Conservation (phyloP, 2,888 invertebrate species). For the Macrosiphum euphorbiae region DNA sequence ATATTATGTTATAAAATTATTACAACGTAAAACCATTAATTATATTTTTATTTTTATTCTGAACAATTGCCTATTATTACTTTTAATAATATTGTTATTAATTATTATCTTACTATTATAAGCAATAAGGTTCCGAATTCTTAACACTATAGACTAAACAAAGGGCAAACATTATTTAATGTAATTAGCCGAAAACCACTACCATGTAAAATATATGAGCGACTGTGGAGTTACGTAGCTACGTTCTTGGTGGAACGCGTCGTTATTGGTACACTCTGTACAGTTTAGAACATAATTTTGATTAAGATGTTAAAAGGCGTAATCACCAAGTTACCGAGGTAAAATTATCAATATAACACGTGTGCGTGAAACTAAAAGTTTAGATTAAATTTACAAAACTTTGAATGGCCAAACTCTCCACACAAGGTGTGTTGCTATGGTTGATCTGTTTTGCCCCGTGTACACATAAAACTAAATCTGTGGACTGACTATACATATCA, state of each 20-base stretch:
- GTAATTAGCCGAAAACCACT: neutral
- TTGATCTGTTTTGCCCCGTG: conserved; percentile 36
- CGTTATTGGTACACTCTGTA: conserved; percentile 26
- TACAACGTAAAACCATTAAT: neutral
- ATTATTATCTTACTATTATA: neutral
- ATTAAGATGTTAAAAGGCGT: conserved; percentile 57
- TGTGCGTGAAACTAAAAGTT: conserved; percentile 53
- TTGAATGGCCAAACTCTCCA: conserved; percentile 54
- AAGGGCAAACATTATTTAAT: neutral
- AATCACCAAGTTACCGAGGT: conserved; percentile 54
- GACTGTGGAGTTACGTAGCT: neutral
- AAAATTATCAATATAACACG: conserved; percentile 63
- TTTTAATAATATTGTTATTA: neutral
- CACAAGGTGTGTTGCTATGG: conserved; percentile 12
- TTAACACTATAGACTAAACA: neutral
- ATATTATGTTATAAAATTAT: neutral
- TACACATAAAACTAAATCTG: conserved; percentile 56
- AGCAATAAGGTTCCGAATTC: neutral
- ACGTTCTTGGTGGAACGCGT: neutral
- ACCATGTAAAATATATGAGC: neutral
- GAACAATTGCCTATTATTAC: neutral
- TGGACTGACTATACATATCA: conserved; percentile 48
- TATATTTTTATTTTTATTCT: neutral
- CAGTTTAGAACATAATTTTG: conserved; percentile 32
- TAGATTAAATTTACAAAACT: conserved; percentile 63